phyloP scores from a whole-genome alignment of 1,140 invertebrate genomes.

The Pachyrhynchus sulphureomaculatus region DNA sequence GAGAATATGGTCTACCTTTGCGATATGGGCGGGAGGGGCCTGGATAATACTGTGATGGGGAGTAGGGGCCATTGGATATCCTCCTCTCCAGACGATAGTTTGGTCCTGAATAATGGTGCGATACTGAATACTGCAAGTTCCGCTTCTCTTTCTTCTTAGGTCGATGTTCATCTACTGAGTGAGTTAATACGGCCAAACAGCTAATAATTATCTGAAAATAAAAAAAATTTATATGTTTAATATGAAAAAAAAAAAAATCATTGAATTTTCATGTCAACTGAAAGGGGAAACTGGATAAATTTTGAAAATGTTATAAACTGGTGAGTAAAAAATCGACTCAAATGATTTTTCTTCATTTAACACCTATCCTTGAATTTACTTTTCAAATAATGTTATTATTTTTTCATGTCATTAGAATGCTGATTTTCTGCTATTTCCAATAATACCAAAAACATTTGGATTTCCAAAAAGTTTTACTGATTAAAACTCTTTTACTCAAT shows the following conservation, averaged over 20 bases:
- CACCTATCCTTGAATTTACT: no score
- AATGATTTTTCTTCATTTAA: no score
- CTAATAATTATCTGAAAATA: slow-evolving; percentile 41
- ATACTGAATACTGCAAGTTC: slow-evolving; percentile 56
- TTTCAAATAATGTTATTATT: no score
- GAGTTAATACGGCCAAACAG: slow-evolving; percentile 34
- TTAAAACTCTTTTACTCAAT: no score
- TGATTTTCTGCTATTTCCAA: no score
- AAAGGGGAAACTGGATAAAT: no score
- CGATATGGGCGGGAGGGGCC: slow-evolving; percentile 47
- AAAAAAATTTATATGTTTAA: slow-evolving; percentile 1
- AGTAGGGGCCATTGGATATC: slow-evolving; percentile 44
- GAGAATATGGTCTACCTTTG: slow-evolving; percentile 55
- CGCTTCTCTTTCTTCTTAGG: slow-evolving; percentile 56
- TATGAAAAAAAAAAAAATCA: neutral
- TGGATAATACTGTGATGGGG: slow-evolving; percentile 43
- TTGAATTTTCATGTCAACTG: neutral
- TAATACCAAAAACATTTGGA: no score
- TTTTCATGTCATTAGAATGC: no score
- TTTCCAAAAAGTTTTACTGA: no score
- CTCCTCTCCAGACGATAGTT: slow-evolving; percentile 54
- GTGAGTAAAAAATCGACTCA: no score
- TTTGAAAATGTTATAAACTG: no score
- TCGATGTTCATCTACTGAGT: slow-evolving; percentile 49
- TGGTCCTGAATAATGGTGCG: slow-evolving; percentile 56